Base-by-base conservation (phyloP, 1,140 invertebrate genomes). In the Goniozus legneri region DNA sequence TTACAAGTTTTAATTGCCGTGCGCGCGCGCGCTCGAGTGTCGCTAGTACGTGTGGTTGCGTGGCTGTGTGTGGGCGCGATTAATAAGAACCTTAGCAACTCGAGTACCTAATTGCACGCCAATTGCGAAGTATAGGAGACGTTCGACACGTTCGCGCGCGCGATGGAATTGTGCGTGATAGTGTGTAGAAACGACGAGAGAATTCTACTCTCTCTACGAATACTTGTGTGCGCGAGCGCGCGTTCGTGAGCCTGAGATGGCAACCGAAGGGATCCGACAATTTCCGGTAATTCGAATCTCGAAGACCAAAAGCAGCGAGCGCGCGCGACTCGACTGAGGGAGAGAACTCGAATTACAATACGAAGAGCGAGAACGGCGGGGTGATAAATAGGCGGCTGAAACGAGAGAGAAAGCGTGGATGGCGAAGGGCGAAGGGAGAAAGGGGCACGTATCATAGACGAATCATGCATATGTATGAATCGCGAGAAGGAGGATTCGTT, bases 1-100 rank as follows among this genome's bases (percentile, higher is more conserved):
- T 58, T 54, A 56, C 60, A 61, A 60, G 24, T 63, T 61, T 56
- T 60, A 63, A 63, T 58, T 60, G 50, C n/a, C n/a, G n/a, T n/a
- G n/a, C n/a, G n/a, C n/a, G n/a, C n/a, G n/a, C n/a, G n/a, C n/a
- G n/a, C n/a, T n/a, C n/a, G n/a, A n/a, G n/a, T n/a, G n/a, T n/a
- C n/a, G n/a, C n/a, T n/a, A n/a, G n/a, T n/a, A n/a, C n/a, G n/a
- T n/a, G n/a, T n/a, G n/a, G n/a, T n/a, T n/a, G n/a, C n/a, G n/a
- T n/a, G n/a, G n/a, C n/a, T n/a, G n/a, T n/a, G n/a, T n/a, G 50
- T 52, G 51, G 46, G 44, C 39, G 53, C 52, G 52, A 58, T 56
- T 60, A 53, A 52, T 49, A 46, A 46, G 47, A 51, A 46, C 35
- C 45, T 21, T 22, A 35, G 15, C 27, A 37, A 47, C 24, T 39